phyloP scores from a whole-genome alignment of 2,888 invertebrate genomes.

The Palloptera scutellata region DNA sequence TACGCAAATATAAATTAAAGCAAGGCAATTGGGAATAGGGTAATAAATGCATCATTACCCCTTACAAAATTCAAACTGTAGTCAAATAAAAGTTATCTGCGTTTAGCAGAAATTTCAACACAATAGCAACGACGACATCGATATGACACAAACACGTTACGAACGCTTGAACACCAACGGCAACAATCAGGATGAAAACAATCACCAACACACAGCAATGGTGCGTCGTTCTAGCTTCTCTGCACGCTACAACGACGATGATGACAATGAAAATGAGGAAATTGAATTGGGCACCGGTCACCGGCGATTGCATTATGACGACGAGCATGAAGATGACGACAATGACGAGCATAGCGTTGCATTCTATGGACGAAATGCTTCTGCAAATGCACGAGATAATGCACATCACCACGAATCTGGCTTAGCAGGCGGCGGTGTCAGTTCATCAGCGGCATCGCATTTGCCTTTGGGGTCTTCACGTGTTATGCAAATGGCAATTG shows the following conservation, averaged over 20 bases:
- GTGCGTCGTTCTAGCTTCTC: conserved; percentile 20
- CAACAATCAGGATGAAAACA: conserved; percentile 27
- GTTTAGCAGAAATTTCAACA: background rate
- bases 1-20: too few species aligned
- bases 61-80: background rate
- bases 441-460: conserved; percentile 9
- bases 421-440: conserved; percentile 26
- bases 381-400: conserved; percentile 18
- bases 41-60: too few species aligned
- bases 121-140: background rate
- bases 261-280: conserved; percentile 53
- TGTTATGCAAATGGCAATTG: conserved; percentile 62
- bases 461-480: conserved; percentile 45
- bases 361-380: conserved; percentile 30
- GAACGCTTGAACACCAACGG: conserved; percentile 53
- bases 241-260: conserved; percentile 39
- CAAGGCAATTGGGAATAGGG: too few species aligned
- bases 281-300: conserved; percentile 50
- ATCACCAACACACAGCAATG: background rate
- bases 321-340: conserved; percentile 17
- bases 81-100: too few species aligned
- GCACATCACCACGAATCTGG: conserved; percentile 25
- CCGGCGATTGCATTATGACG: conserved; percentile 26
- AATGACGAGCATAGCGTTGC: conserved; percentile 22
- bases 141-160: conserved; percentile 54